Conservation (phyloP, 30 jellyfish, hydroid and myxozoan genomes). For the Catostylus mosaicus region DNA sequence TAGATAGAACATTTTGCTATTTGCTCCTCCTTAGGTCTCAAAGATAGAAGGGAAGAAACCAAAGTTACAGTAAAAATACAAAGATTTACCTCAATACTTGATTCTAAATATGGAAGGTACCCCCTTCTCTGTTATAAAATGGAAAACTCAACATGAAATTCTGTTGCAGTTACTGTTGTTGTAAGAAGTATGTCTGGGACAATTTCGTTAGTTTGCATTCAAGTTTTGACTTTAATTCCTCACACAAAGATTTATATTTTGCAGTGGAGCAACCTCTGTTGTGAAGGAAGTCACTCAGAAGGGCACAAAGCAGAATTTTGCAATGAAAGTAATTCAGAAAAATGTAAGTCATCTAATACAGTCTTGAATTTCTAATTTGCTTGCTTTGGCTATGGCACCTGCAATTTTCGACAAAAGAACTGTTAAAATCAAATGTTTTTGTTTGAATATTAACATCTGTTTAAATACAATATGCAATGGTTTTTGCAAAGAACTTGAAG, state of each 20-base stretch:
- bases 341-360: constrained; percentile 51
- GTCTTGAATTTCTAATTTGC: not conserved
- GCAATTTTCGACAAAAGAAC: not conserved
- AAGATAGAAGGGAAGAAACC: too few relatives aligned
- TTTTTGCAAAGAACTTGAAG: too few relatives aligned
- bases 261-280: constrained; percentile 96
- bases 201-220: not conserved
- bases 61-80: too few relatives aligned
- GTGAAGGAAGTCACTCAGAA: constrained; percentile 87
- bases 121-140: too few relatives aligned
- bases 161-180: not conserved
- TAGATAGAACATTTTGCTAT: too few relatives aligned
- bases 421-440: not conserved
- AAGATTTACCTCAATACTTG: too few relatives aligned
- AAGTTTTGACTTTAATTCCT: too few relatives aligned
- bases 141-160: too few relatives aligned
- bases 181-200: not conserved
- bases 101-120: too few relatives aligned
- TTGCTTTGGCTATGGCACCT: not conserved
- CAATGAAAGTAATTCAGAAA: constrained; percentile 87
- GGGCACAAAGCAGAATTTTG: constrained; percentile 89
- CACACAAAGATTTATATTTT: constrained; percentile 11
- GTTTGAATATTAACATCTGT: constrained; percentile 15
- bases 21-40: too few relatives aligned
- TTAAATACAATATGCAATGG: too few relatives aligned